phyloP scores from a whole-genome alignment of 1,140 invertebrate species.

The Drosophila hydei region DNA sequence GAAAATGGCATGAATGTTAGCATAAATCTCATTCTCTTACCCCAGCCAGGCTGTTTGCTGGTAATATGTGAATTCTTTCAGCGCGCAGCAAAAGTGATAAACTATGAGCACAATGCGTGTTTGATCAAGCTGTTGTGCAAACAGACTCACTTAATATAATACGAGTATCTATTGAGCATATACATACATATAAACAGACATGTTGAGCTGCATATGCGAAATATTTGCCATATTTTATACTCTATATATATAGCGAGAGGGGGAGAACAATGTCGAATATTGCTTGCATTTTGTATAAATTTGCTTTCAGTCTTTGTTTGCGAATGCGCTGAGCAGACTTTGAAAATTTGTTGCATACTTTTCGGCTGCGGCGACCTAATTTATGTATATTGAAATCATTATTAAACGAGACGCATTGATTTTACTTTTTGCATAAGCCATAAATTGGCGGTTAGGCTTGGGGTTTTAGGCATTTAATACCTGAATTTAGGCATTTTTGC shows the following conservation, averaged over 20 bases:
- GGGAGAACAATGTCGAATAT: conserved; percentile 13
- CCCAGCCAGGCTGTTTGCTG: neutral
- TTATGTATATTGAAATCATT: conserved; percentile 20
- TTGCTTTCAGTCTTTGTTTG: conserved; percentile 10
- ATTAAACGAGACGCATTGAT: conserved; percentile 4
- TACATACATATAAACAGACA: neutral
- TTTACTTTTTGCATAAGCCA: conserved; percentile 2
- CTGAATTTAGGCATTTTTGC: neutral
- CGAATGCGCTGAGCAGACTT: conserved; percentile 4
- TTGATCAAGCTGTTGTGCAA: conserved; percentile 16
- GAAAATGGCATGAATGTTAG: conserved; percentile 47
- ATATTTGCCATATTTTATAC: conserved; percentile 4
- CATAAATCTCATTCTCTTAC: conserved; percentile 22
- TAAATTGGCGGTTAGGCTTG: neutral
- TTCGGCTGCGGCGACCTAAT: conserved; percentile 3
- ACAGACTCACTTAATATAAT: conserved; percentile 5
- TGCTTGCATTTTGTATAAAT: conserved; percentile 27
- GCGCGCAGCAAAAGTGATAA: conserved; percentile 4
- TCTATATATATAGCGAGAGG: neutral
- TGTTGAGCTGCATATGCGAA: neutral
- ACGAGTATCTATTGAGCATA: neutral
- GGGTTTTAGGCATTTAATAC: neutral
- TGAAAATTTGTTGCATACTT: conserved; percentile 34
- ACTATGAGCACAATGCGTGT: conserved; percentile 14
- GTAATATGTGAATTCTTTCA: neutral